Evolutionary conservation across 2,113 vertebrate species (phyloP).

Genomic region (Notarius quadriscutis): DNA sequence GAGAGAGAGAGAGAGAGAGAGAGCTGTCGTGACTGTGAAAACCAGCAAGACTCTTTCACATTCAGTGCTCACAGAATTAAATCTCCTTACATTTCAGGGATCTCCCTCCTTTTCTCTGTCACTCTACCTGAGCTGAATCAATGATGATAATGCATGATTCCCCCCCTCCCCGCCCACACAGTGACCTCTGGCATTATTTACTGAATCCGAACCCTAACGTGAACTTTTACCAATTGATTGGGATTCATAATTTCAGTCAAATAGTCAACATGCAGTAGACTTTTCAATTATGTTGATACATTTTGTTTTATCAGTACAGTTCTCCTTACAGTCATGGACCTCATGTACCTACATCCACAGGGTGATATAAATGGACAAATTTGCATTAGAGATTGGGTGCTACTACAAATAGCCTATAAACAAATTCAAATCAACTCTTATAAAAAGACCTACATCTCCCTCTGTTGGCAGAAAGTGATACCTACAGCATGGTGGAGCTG

Average conservation of each 20-base stretch:
- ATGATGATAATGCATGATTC: neutral
- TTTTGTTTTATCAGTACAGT: neutral
- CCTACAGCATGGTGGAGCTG: neutral
- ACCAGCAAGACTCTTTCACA: slow-evolving; percentile 7
- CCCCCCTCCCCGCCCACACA: neutral
- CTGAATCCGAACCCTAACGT: neutral
- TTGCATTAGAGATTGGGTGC: too few relatives aligned
- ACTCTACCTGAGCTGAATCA: neutral
- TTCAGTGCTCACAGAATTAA: neutral
- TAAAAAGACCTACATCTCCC: slow-evolving; percentile 3
- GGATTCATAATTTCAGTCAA: neutral
- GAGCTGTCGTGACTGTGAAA: slow-evolving; percentile 11
- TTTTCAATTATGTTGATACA: neutral
- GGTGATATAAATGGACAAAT: neutral
- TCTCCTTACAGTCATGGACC: neutral
- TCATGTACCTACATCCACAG: neutral
- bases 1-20: neutral
- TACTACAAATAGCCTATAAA: neutral
- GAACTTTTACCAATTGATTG: neutral
- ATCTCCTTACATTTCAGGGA: neutral
- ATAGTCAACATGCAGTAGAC: neutral
- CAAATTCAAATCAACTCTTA: neutral
- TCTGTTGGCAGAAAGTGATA: slow-evolving; percentile 4
- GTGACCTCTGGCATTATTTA: neutral
- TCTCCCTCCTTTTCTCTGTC: neutral